A percentile compares a stretch with the other conserved stretches of the same genome.
Conservation (phyloP, 37 sponge, comb jelly and placozoan species). For the Halisarca cf. caerulea region DNA sequence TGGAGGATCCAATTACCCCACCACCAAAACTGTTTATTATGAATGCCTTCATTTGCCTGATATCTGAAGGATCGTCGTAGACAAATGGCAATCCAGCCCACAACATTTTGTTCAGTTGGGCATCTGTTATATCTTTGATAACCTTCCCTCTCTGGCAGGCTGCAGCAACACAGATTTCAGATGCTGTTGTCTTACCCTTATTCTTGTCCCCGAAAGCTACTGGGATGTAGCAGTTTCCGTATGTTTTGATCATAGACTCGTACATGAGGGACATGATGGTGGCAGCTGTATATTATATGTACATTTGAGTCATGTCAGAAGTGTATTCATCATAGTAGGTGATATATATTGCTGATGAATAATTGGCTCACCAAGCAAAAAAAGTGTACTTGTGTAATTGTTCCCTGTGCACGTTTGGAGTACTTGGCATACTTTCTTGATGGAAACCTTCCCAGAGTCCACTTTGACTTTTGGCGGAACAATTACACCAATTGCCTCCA, state of each 20-base stretch:
- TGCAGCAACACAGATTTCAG: background rate
- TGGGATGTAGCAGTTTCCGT: slow-evolving; percentile 4
- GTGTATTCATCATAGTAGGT: too few relatives aligned
- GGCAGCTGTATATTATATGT: too few relatives aligned
- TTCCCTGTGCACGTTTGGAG: too few relatives aligned
- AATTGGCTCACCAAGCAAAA: too few relatives aligned
- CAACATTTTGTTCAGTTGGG: background rate
- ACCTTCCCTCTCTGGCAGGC: background rate
- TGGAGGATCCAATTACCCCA: background rate
- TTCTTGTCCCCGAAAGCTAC: background rate
- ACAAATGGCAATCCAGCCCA: slow-evolving; percentile 14
- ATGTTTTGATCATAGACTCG: background rate
- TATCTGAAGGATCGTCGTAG: background rate
- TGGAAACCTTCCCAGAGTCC: too few relatives aligned
- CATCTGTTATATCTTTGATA: background rate
- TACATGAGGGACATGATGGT: background rate
- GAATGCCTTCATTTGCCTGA: background rate
- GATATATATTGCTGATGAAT: too few relatives aligned
- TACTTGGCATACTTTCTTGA: too few relatives aligned
- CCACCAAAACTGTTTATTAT: background rate
- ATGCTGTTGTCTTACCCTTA: background rate
- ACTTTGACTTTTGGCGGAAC: too few relatives aligned
- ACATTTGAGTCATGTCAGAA: too few relatives aligned
- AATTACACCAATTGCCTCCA: too few relatives aligned
- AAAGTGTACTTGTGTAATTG: too few relatives aligned